Conservation (phyloP, 2,797 vertebrate genomes). For the Helarctos malayanus region DNA sequence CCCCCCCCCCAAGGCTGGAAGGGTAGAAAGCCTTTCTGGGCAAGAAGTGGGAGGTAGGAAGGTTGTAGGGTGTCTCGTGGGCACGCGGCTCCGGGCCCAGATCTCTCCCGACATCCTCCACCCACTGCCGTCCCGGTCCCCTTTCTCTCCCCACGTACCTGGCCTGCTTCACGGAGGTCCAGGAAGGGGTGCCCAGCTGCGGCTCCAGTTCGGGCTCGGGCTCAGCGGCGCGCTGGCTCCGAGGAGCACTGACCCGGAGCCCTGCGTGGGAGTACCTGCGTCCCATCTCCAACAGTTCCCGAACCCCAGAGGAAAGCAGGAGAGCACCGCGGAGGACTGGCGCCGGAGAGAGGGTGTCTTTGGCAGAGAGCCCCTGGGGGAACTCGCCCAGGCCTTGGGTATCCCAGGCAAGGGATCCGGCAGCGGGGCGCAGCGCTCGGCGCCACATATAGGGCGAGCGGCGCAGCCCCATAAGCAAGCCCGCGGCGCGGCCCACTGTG, state of each 20-base stretch:
- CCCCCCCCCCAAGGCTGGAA: neutral
- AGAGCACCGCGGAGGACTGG: neutral
- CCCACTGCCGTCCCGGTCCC: neutral
- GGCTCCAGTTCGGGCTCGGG: neutral
- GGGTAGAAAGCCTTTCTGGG: neutral
- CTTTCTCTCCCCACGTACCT: conserved; percentile 2
- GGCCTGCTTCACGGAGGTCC: neutral
- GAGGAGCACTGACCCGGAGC: neutral
- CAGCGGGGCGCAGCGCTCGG: neutral
- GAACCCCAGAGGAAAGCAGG: neutral
- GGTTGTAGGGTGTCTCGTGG: too few relatives aligned
- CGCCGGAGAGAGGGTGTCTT: neutral
- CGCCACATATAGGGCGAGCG: conserved; percentile 88
- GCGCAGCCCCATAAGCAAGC: conserved; percentile 88
- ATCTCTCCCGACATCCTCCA: neutral
- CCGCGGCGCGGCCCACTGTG: conserved; percentile 88
- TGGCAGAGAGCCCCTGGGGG: neutral
- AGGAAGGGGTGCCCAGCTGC: neutral
- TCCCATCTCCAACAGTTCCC: neutral
- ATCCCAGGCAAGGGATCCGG: neutral
- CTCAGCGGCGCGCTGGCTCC: neutral
- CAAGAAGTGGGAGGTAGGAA: neutral
- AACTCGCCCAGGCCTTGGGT: neutral
- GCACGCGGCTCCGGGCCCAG: neutral
- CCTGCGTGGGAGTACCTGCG: neutral